phyloP scores from a whole-genome alignment of 2,797 vertebrate genomes.

The Phylloscopus collybita region DNA sequence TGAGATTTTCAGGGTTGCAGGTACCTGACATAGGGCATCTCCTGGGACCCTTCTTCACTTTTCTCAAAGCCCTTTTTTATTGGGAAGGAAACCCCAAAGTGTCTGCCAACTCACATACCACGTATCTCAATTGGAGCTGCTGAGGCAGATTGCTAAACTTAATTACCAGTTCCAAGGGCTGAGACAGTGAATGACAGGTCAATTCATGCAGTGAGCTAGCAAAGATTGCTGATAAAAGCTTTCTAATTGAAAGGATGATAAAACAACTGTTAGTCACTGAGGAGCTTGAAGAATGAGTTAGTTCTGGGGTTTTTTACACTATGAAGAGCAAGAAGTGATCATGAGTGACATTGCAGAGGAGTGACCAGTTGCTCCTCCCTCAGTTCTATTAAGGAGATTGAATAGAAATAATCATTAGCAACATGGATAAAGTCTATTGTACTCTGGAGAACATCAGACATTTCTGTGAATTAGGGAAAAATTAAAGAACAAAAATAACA shows the following conservation, averaged over 20 bases:
- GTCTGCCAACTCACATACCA: background rate
- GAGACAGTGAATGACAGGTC: constrained; percentile 73
- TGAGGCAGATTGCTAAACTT: constrained; percentile 73
- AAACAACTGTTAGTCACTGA: constrained; percentile 71
- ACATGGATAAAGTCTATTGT: background rate
- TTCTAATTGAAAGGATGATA: constrained; percentile 77
- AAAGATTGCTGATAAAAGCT: constrained; percentile 77
- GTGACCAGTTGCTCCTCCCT: background rate
- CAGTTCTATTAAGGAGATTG: background rate
- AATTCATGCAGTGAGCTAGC: constrained; percentile 72
- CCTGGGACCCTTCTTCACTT: background rate
- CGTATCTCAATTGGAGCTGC: background rate
- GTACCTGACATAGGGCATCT: constrained; percentile 11
- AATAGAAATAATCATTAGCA: background rate
- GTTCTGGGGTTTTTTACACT: constrained; percentile 5
- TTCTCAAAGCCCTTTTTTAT: constrained; percentile 36
- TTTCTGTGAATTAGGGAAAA: background rate
- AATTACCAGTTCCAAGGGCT: constrained; percentile 73
- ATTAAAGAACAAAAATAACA: background rate
- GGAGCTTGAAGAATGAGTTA: constrained; percentile 42
- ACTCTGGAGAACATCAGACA: background rate
- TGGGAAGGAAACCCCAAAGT: constrained; percentile 2
- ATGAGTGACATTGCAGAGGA: background rate
- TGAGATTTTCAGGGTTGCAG: background rate
- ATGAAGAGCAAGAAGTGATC: background rate